Conservation (phyloP, 92 coral and sea anemone genomes). For the Virgularia gustaviana region DNA sequence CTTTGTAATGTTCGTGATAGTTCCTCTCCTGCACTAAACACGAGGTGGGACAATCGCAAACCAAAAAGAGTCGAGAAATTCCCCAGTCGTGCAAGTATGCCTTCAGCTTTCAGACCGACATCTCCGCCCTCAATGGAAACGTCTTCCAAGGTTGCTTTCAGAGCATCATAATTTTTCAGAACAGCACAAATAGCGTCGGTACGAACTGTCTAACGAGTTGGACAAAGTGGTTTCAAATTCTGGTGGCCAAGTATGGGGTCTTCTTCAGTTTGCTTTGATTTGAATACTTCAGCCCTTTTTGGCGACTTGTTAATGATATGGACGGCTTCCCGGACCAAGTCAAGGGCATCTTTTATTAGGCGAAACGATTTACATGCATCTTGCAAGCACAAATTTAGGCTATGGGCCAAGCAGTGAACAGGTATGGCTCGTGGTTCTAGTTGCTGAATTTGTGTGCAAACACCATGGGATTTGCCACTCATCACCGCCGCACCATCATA, state of each 20-base stretch:
- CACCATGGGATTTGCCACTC: constrained; percentile 9
- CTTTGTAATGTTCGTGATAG: constrained; percentile 31
- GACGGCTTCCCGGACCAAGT: constrained; percentile 9
- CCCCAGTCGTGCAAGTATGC: constrained; percentile 3
- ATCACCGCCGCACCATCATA: constrained; percentile 31
- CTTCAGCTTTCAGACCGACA: constrained; percentile 20
- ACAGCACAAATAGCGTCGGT: constrained; percentile 5
- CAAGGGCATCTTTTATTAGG: constrained; percentile 9
- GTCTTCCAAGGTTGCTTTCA: not conserved
- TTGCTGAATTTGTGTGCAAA: not conserved
- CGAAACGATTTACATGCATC: not conserved
- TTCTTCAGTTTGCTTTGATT: not conserved
- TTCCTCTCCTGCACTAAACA: constrained; percentile 30
- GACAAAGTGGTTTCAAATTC: constrained; percentile 41
- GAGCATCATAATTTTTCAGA: not conserved
- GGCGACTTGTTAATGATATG: constrained; percentile 15
- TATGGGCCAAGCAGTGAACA: constrained; percentile 19
- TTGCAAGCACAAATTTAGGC: constrained; percentile 3
- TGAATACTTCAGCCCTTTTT: constrained; percentile 1
- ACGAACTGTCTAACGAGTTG: constrained; percentile 45
- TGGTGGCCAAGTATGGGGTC: not conserved
- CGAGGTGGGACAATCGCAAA: constrained; percentile 22
- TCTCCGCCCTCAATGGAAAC: constrained; percentile 12
- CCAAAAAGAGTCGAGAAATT: constrained; percentile 22
- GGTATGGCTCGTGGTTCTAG: not conserved